Percentiles rank a stretch among this genome's conserved stretches.
These are phyloP conservation scores for Erebia ligea DNA, from an alignment of 2,888 invertebrate species.

Conservation along the genomic window DNA sequence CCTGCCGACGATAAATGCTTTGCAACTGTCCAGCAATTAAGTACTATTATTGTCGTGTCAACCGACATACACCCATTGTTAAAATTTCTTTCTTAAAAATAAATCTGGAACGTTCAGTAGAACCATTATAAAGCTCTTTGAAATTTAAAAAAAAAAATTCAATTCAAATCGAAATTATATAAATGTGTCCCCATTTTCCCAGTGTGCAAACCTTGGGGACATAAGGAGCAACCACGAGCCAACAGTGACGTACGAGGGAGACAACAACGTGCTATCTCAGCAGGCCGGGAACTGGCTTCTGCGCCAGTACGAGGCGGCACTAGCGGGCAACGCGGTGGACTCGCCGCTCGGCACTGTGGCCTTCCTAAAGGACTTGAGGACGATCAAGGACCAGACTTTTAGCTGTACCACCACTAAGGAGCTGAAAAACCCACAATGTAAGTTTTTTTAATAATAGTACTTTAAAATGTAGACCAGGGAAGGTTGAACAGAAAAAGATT, in stretches of 20 bases:
- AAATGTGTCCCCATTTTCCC: slow-evolving; percentile 25
- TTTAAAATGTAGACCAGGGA: too few relatives aligned
- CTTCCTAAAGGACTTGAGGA: slow-evolving; percentile 79
- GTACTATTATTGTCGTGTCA: too few relatives aligned
- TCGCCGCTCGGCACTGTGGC: slow-evolving; percentile 88
- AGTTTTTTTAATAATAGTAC: slow-evolving; percentile 44
- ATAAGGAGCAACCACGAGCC: slow-evolving; percentile 94
- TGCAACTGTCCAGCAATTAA: too few relatives aligned
- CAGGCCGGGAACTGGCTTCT: slow-evolving; percentile 95
- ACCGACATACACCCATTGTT: too few relatives aligned
- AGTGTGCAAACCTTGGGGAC: slow-evolving; percentile 92
- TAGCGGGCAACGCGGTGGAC: slow-evolving; percentile 71
- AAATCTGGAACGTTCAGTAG: too few relatives aligned
- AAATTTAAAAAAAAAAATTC: too few relatives aligned
- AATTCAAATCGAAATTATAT: too few relatives aligned
- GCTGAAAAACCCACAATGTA: slow-evolving; percentile 63
- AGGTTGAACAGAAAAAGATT: not conserved
- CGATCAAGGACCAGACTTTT: slow-evolving; percentile 51
- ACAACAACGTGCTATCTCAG: slow-evolving; percentile 95
- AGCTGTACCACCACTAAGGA: slow-evolving; percentile 51
- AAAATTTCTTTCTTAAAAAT: too few relatives aligned
- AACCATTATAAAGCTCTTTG: too few relatives aligned
- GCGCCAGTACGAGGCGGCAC: slow-evolving; percentile 84
- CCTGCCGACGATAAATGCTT: too few relatives aligned
- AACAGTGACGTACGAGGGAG: slow-evolving; percentile 96